Evolutionary conservation across 1,140 invertebrate genomes (phyloP).

Genomic region (Theocolax elegans): DNA sequence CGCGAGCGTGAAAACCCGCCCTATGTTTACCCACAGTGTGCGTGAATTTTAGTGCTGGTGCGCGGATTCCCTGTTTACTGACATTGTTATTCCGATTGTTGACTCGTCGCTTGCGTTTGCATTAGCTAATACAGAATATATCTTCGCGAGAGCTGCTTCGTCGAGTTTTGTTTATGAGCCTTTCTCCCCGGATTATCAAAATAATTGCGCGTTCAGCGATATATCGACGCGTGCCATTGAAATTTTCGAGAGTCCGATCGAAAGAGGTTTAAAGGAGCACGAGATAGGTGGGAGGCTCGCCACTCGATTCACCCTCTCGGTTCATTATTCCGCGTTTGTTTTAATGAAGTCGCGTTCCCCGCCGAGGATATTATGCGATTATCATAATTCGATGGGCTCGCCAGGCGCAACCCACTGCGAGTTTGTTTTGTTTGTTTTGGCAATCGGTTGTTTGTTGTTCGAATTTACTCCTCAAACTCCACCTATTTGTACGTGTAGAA

Average conservation of each 20-base stretch:
- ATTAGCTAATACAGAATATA: conserved; percentile 13
- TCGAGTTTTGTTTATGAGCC: background rate
- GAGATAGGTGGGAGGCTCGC: too few relatives aligned
- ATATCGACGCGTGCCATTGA: background rate
- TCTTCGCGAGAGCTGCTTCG: background rate
- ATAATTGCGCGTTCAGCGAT: background rate
- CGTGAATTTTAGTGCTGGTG: background rate
- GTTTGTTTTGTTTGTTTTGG: too few relatives aligned
- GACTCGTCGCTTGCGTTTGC: background rate
- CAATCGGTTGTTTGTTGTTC: too few relatives aligned
- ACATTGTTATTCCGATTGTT: conserved; percentile 18
- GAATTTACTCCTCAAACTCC: too few relatives aligned
- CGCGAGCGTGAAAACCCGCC: background rate
- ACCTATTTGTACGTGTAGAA: too few relatives aligned
- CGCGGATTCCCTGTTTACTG: background rate
- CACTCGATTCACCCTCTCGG: too few relatives aligned
- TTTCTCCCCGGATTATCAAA: background rate
- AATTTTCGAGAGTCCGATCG: background rate
- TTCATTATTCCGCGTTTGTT: background rate
- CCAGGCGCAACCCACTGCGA: background rate
- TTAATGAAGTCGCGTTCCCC: background rate
- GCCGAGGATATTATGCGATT: background rate
- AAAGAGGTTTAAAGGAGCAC: background rate
- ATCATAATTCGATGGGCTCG: conserved; percentile 5
- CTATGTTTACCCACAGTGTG: background rate